Evolutionary conservation across 1,140 invertebrate genomes (phyloP).

Genomic region (Leptonema lineaticorne): DNA sequence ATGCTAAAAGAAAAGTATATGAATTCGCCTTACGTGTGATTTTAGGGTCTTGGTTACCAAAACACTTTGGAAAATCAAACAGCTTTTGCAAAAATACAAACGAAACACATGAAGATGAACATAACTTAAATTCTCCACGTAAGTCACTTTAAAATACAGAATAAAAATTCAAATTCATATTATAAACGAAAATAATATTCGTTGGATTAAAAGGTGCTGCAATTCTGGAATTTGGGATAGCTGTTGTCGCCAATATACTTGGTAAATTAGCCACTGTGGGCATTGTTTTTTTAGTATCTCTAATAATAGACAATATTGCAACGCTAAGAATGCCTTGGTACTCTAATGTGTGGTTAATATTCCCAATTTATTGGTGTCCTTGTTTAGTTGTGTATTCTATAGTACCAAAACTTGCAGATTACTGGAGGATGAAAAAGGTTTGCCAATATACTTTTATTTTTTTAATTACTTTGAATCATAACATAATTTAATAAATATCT

Average conservation of each 20-base stretch:
- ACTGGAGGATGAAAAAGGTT: slow-evolving; percentile 14
- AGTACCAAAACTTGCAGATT: not conserved
- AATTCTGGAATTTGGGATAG: not conserved
- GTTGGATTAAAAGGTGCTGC: not conserved
- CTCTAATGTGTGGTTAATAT: slow-evolving; percentile 24
- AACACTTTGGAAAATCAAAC: not conserved
- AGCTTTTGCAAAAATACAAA: too few relatives aligned
- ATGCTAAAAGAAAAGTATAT: not conserved
- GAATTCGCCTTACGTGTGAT: too few relatives aligned
- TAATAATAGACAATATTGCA: slow-evolving; percentile 2
- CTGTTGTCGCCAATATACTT: not conserved
- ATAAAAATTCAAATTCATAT: too few relatives aligned
- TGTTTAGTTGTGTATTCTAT: not conserved
- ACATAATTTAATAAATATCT: not conserved
- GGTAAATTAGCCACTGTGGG: not conserved
- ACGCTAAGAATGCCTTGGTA: slow-evolving; percentile 22
- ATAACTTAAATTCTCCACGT: too few relatives aligned
- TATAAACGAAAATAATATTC: too few relatives aligned
- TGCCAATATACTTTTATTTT: not conserved
- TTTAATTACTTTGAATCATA: not conserved
- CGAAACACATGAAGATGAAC: too few relatives aligned
- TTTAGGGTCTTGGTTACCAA: not conserved
- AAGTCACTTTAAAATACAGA: too few relatives aligned
- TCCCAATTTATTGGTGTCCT: slow-evolving; percentile 24
- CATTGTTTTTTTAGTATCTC: slow-evolving; percentile 21